Evolutionary conservation across 1,140 invertebrate species (phyloP).

Genomic region (Metaphire vulgaris): DNA sequence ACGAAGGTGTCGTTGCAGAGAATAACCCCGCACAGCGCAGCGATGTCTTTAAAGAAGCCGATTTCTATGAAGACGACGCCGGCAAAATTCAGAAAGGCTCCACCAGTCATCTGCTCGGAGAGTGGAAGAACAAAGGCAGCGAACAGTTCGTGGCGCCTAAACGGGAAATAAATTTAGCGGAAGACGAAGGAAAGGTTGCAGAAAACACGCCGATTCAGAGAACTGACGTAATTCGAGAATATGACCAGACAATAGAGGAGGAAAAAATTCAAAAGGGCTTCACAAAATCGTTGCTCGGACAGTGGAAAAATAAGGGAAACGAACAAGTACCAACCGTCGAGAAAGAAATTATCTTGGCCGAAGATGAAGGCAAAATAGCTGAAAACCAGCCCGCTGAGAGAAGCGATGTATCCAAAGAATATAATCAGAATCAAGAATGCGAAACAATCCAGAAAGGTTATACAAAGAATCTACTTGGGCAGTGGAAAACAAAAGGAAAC

Average conservation of each 20-base stretch:
- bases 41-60: background rate
- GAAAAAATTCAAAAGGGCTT: background rate
- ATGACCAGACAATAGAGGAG: background rate
- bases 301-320: constrained; percentile 6
- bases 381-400: constrained; percentile 19
- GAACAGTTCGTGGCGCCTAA: background rate
- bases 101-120: constrained; percentile 11
- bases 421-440: background rate
- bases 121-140: constrained; percentile 24
- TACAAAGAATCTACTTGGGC: constrained; percentile 5
- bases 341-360: constrained; percentile 10
- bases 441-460: background rate
- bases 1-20: constrained; percentile 2
- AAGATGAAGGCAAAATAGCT: constrained; percentile 15
- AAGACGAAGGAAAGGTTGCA: constrained; percentile 14
- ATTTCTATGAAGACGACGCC: constrained; percentile 1
- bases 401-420: constrained; percentile 14
- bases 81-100: constrained; percentile 10
- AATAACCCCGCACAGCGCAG: background rate
- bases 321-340: background rate
- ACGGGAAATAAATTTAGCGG: constrained; percentile 11
- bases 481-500: constrained; percentile 11
- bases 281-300: background rate
- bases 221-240: constrained; percentile 17
- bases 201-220: constrained; percentile 18